phyloP scores from a whole-genome alignment of 2,888 invertebrate species.

The Eurytoma adleriae region DNA sequence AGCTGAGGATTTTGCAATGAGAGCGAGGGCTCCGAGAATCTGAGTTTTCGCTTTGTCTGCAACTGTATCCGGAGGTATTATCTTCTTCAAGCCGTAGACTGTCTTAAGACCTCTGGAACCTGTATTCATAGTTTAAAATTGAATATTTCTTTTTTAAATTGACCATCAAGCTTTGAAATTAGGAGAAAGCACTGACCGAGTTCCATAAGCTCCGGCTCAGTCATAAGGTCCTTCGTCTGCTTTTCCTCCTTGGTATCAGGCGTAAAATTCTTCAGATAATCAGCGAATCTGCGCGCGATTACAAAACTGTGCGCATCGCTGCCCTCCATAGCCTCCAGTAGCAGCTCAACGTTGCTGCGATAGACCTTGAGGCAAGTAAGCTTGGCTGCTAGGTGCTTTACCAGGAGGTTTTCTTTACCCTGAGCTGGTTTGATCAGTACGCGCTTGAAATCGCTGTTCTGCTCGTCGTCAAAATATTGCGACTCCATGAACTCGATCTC shows the following conservation, averaged over 20 bases:
- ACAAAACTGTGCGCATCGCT: conserved; percentile 39
- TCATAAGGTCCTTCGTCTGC: conserved; percentile 51
- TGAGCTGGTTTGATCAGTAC: conserved; percentile 24
- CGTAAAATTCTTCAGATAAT: conserved; percentile 52
- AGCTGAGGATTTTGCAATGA: conserved; percentile 39
- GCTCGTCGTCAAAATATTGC: conserved; percentile 42
- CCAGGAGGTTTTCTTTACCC: conserved; percentile 35
- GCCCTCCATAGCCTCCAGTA: conserved; percentile 47
- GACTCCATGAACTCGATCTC: conserved; percentile 51
- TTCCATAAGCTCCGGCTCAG: conserved; percentile 47
- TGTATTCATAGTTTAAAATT: conserved; percentile 2
- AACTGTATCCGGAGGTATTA: conserved; percentile 11
- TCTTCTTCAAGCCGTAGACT: conserved; percentile 40
- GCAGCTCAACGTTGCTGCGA: conserved; percentile 40
- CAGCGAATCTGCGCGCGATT: conserved; percentile 41
- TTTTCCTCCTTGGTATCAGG: conserved; percentile 55
- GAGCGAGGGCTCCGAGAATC: conserved; percentile 40
- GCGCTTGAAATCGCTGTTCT: conserved; percentile 47
- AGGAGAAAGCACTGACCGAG: conserved; percentile 18
- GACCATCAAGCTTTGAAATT: not conserved
- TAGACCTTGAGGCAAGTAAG: conserved; percentile 48
- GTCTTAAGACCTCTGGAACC: conserved; percentile 50
- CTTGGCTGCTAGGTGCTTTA: conserved; percentile 50
- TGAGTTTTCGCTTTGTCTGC: conserved; percentile 41
- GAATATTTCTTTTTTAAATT: not conserved